Conservation (phyloP, 2,888 invertebrate species). For the Tenthredo scrophulariae region DNA sequence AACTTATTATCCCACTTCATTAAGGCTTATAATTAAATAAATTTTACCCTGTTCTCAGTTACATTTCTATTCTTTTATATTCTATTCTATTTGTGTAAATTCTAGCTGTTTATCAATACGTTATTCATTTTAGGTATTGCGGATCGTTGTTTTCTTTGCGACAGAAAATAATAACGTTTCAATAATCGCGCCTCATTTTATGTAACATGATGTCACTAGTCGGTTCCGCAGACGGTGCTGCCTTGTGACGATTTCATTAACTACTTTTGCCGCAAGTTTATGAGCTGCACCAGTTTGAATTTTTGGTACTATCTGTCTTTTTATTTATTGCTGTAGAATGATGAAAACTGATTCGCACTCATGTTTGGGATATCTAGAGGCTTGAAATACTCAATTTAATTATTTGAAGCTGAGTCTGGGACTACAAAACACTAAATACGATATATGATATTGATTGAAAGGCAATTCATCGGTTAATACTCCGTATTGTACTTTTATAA, state of each 20-base stretch:
- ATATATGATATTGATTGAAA: not conserved
- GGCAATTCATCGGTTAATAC: not conserved
- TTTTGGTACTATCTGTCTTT: no score
- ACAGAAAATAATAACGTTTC: not conserved
- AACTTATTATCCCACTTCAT: constrained; percentile 20
- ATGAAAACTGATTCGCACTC: not conserved
- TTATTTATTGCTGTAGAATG: not conserved
- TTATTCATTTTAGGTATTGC: not conserved
- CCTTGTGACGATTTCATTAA: not conserved
- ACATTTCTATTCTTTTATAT: not conserved
- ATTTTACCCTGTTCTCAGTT: constrained; percentile 46
- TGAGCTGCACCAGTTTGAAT: not conserved
- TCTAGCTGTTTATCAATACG: not conserved
- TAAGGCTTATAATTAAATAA: not conserved
- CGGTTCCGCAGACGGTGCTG: not conserved
- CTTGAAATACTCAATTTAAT: not conserved
- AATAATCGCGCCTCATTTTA: not conserved
- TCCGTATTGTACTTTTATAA: not conserved
- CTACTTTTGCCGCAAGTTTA: constrained; percentile 21
- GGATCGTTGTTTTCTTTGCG: not conserved
- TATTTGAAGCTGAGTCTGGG: not conserved
- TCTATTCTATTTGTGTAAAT: not conserved
- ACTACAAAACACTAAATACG: not conserved
- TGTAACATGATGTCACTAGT: not conserved
- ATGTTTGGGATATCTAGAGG: not conserved